phyloP scores from a whole-genome alignment of 1,140 invertebrate genomes.

The Melipona quadrifasciata region DNA sequence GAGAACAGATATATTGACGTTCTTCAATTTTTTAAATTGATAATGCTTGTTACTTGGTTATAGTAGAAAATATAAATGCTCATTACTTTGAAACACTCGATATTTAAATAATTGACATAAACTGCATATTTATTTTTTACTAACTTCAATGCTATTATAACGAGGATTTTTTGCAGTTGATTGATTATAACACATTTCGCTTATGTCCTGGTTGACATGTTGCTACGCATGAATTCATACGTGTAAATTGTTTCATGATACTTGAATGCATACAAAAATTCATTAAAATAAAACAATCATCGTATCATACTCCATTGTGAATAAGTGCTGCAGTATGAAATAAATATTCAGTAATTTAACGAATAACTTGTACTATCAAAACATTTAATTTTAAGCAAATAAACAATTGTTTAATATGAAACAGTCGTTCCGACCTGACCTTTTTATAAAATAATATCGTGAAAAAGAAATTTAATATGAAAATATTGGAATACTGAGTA shows the following conservation, averaged over 20 bases:
- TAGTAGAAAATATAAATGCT: not conserved
- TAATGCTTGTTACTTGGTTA: slow-evolving; percentile 9
- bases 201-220: not conserved
- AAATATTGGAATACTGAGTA: not conserved
- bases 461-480: not conserved
- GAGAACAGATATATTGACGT: not conserved
- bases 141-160: not conserved
- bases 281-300: not conserved
- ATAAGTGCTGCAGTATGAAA: not conserved
- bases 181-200: not conserved
- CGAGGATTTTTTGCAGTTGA: not conserved
- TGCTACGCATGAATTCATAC: not conserved
- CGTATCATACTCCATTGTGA: not conserved
- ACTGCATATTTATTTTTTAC: slow-evolving; percentile 12
- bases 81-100: not conserved
- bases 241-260: not conserved
- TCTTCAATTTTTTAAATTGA: slow-evolving; percentile 10
- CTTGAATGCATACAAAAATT: not conserved
- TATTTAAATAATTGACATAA: not conserved
- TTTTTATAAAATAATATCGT: not conserved
- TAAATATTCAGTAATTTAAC: not conserved
- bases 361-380: not conserved
- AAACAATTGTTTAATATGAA: not conserved
- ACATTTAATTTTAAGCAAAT: not conserved
- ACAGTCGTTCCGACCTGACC: slow-evolving; percentile 2